phyloP scores from a whole-genome alignment of 2,888 invertebrate species.

The Dynastes maya region DNA sequence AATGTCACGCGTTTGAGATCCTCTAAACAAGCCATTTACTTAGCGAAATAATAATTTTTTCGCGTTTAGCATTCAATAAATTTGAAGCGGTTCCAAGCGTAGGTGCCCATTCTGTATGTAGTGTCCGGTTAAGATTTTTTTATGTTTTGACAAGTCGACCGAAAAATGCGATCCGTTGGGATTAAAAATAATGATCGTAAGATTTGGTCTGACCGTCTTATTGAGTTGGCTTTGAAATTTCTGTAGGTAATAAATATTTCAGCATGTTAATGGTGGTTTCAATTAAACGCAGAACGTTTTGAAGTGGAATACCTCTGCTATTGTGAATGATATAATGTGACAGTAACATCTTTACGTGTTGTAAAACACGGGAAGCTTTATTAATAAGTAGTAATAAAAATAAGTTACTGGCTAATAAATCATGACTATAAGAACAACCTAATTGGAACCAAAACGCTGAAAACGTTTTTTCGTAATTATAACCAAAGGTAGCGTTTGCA shows the following conservation, averaged over 20 bases:
- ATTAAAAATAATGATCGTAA: background rate
- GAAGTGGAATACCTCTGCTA: too few species aligned
- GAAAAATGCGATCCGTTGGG: background rate
- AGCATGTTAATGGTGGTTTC: too few species aligned
- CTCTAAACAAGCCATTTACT: background rate
- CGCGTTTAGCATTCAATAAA: background rate
- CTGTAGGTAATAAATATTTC: background rate
- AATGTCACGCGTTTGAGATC: background rate
- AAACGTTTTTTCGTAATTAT: too few species aligned
- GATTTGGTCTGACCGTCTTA: background rate
- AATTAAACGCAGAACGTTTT: too few species aligned
- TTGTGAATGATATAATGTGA: too few species aligned
- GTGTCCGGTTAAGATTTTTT: background rate
- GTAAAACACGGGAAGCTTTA: too few species aligned
- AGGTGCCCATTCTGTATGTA: background rate
- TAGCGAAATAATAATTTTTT: background rate
- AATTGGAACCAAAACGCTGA: too few species aligned
- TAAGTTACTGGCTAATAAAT: too few species aligned
- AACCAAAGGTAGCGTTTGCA: too few species aligned
- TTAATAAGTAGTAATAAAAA: too few species aligned
- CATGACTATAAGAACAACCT: too few species aligned
- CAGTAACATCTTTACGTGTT: too few species aligned
- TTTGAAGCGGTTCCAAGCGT: background rate
- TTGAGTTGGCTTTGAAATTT: background rate
- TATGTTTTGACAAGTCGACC: background rate